Percentiles rank a stretch among this genome's conserved stretches.
phyloP scores from a whole-genome alignment of 2,797 vertebrate species.

The Alexandromys oeconomus region DNA sequence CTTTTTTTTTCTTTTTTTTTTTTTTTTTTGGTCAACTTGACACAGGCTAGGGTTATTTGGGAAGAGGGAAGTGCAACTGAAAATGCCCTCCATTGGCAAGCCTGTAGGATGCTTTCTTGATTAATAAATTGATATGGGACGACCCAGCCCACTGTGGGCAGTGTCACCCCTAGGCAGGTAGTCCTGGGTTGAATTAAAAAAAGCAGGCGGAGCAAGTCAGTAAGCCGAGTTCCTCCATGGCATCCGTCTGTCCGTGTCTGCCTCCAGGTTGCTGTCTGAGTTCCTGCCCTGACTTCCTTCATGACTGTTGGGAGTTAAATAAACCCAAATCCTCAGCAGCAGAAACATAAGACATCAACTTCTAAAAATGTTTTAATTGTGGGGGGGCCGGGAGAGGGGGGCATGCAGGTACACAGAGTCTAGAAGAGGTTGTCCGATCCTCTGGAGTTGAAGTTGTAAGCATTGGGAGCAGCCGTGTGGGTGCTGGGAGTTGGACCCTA shows the following conservation, averaged over 20 bases:
- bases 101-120: background rate
- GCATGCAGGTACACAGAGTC: background rate
- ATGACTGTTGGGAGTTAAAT: background rate
- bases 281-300: background rate
- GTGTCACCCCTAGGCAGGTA: background rate
- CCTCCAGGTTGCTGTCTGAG: background rate
- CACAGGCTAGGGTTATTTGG: background rate
- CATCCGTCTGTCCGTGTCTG: too few relatives aligned
- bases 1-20: too few relatives aligned
- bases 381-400: background rate
- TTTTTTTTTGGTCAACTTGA: background rate
- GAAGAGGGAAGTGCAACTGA: background rate
- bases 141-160: background rate
- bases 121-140: background rate
- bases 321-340: background rate
- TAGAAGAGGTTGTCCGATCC: background rate
- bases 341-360: background rate
- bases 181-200: background rate
- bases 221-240: background rate
- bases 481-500: too few relatives aligned
- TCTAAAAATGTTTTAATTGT: background rate
- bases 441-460: background rate
- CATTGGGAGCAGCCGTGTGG: background rate
- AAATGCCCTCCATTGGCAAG: background rate
- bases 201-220: background rate